Conservation (phyloP, 2,797 vertebrate species). For the Amphiprion clarkii region DNA sequence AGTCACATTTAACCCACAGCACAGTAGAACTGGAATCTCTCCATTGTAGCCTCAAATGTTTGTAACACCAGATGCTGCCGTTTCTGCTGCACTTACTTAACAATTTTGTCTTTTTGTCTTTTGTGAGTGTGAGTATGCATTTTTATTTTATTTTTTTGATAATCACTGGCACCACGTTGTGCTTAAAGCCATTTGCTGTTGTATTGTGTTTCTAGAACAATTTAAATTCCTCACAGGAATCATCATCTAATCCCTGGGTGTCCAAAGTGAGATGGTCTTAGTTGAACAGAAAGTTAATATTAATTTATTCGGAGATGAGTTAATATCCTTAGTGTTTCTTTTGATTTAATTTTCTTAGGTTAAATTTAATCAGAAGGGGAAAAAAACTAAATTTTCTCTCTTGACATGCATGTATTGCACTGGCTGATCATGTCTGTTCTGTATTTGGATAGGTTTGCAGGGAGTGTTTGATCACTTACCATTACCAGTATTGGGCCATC, state of each 20-base stretch:
- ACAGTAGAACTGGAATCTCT: conserved; percentile 18
- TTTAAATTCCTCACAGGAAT: neutral
- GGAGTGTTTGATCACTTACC: no score
- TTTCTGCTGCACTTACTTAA: conserved; percentile 12
- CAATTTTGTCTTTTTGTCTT: neutral
- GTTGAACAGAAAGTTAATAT: neutral
- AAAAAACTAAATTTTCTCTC: neutral
- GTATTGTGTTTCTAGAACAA: neutral
- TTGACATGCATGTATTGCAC: neutral
- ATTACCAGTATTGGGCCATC: no score
- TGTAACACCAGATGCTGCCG: conserved; percentile 35
- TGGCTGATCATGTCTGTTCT: neutral
- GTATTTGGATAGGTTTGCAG: no score
- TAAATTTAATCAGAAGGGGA: neutral
- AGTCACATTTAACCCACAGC: conserved; percentile 32
- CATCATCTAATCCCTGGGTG: neutral
- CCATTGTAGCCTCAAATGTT: conserved; percentile 9
- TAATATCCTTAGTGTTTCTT: neutral
- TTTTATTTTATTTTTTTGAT: neutral
- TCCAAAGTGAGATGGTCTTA: neutral
- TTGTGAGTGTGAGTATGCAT: no score
- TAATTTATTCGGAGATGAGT: neutral
- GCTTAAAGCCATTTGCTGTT: conserved; percentile 1
- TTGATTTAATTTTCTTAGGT: neutral
- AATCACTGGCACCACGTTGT: neutral